A percentile compares a stretch with the other conserved stretches of the same genome.
phyloP scores from a whole-genome alignment of 2,113 vertebrate species.

The Cercocebus atys region DNA sequence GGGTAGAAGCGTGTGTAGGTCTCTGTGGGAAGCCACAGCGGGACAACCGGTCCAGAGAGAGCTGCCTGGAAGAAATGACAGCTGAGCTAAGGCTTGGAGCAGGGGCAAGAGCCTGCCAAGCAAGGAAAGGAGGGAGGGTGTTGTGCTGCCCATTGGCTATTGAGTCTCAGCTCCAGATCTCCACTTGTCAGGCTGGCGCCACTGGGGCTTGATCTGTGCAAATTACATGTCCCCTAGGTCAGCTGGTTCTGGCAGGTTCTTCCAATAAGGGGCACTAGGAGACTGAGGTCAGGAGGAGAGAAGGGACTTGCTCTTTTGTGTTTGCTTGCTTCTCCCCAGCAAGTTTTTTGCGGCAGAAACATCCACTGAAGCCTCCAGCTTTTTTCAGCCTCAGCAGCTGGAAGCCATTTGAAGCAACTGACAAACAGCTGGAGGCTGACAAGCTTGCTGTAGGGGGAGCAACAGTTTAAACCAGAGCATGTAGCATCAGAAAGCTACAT shows the following conservation, averaged over 20 bases:
- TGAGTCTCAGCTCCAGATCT: background rate
- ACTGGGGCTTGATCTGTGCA: background rate
- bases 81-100: background rate
- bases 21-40: background rate
- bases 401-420: background rate
- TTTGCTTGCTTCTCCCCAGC: background rate
- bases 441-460: background rate
- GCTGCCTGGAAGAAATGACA: background rate
- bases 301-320: background rate
- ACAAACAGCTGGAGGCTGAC: background rate
- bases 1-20: no score
- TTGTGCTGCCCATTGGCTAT: background rate
- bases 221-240: background rate
- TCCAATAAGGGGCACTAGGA: background rate
- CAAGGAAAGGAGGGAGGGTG: background rate
- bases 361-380: background rate
- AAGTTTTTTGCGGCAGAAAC: background rate
- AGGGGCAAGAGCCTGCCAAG: background rate
- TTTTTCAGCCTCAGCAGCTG: background rate
- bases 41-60: background rate
- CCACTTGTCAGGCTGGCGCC: rapidly evolving
- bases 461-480: background rate
- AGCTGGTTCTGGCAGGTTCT: background rate
- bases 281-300: background rate
- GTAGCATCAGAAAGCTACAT: background rate